Percentiles rank a stretch among this genome's conserved stretches.
Evolutionary conservation across 2,888 invertebrate species (phyloP).

Genomic region (Hemicrepidius hirtus): DNA sequence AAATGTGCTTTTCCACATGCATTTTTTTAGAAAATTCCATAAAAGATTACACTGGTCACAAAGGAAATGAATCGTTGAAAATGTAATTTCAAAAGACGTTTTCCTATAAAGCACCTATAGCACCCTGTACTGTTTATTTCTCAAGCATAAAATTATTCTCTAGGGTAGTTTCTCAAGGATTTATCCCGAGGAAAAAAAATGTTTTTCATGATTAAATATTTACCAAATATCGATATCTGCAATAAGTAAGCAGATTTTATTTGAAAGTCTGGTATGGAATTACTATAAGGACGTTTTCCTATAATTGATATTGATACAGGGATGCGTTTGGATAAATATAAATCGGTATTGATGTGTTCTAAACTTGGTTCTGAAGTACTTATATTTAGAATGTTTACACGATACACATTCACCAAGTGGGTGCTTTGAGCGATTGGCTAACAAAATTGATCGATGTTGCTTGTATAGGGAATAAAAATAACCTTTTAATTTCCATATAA

Average conservation of each 20-base stretch:
- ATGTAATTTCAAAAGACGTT: no score
- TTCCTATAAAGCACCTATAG: no score
- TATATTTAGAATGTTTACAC: conserved; percentile 9
- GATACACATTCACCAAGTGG: neutral
- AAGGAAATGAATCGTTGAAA: no score
- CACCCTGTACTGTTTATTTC: no score
- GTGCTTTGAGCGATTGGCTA: conserved; percentile 1
- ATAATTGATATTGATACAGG: neutral
- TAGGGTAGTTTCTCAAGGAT: no score
- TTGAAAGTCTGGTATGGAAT: conserved; percentile 3
- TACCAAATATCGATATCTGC: neutral
- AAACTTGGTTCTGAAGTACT: neutral
- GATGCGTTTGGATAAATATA: conserved; percentile 12
- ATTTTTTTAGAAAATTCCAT: no score
- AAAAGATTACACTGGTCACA: no score
- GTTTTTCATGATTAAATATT: no score
- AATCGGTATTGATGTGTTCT: conserved; percentile 15
- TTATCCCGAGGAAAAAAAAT: no score
- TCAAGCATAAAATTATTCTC: no score
- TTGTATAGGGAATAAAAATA: conserved; percentile 2
- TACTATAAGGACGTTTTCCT: conserved; percentile 8
- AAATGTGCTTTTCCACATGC: no score
- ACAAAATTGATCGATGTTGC: conserved; percentile 1
- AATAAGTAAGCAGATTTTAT: conserved; percentile 1
- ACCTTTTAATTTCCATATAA: neutral